Base-by-base conservation (phyloP, 2,113 vertebrate species). In the Dasyprocta punctata region DNA sequence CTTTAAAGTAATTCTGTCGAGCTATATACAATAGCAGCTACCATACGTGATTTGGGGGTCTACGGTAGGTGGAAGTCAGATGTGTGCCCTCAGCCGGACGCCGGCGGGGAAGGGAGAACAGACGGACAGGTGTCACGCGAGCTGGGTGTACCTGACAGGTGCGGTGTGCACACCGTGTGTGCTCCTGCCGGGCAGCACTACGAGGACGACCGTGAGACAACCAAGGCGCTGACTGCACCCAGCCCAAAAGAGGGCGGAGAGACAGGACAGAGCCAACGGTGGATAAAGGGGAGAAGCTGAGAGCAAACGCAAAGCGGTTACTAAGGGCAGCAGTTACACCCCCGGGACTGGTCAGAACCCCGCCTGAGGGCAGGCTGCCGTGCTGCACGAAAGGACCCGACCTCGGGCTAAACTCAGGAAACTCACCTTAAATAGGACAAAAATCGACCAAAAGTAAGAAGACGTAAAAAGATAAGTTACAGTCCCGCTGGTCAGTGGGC, bases 61-160 rank as follows among this genome's bases (percentile, higher is more conserved):
- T 8, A 13, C 44, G 26, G 26, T 1, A 7, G 26, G 20, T 38
- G 9, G 47, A 93, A 67, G 20, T 44, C 33, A 61, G 60, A n/a
- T 22, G 41, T 20, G 20, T 3, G 11, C 41, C 28, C 8, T 24
- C 75, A 78, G 28, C 38, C 9, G 6, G 26, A 75, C 41, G 5
- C 11, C 33, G 20, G 5, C 26, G 13, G 24, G 60, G 19, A 17
- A 67, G 14, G 19, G 10, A 6, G 17, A 83, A 17, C 5, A 7
- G 2, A 1, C 7, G 19, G n/a, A 20, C 22, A n/a, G 36, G 58
- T 38, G 16, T 12, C 1, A 24, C 7, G 8, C 9, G 26, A 38
- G 16, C 7, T 16, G 47, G 38, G 10, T 13, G 41, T 7, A 44
- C 44, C 13, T 36, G 9, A 49, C 8, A 10, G 58, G 84, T 19